phyloP scores from a whole-genome alignment of 2,888 invertebrate genomes.

The Dyspetes luteomarginatus region DNA sequence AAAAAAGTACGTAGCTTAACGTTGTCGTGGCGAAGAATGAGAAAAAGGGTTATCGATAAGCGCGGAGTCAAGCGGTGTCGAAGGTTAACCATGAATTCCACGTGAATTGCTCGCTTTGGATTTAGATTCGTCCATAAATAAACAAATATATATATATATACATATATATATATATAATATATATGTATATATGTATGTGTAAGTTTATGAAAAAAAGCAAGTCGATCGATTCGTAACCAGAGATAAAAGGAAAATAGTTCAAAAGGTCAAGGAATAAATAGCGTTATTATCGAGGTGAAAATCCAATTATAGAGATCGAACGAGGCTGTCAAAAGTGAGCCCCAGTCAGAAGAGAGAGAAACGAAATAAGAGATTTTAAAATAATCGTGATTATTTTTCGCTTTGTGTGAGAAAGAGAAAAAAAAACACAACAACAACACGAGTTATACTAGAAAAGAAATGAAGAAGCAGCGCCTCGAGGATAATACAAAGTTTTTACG shows the following conservation, averaged over 20 bases:
- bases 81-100: slow-evolving; percentile 61
- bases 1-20: slow-evolving; percentile 32
- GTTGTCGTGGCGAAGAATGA: slow-evolving; percentile 48
- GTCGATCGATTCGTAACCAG: slow-evolving; percentile 46
- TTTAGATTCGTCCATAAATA: slow-evolving; percentile 1
- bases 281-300: too few relatives aligned
- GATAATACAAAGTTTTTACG: slow-evolving; percentile 34
- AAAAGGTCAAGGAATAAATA: slow-evolving; percentile 32
- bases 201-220: too few relatives aligned
- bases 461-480: slow-evolving; percentile 54
- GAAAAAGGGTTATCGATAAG: slow-evolving; percentile 58
- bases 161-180: neutral
- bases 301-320: too few relatives aligned
- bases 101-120: slow-evolving; percentile 38
- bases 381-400: too few relatives aligned
- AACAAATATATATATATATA: neutral
- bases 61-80: slow-evolving; percentile 56
- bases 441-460: too few relatives aligned
- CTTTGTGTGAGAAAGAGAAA: too few relatives aligned
- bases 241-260: neutral
- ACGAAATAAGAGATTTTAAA: too few relatives aligned
- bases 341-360: too few relatives aligned
- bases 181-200: too few relatives aligned
- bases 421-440: too few relatives aligned
- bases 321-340: too few relatives aligned